Evolutionary conservation across 2,113 vertebrate genomes (phyloP).

Genomic region (Forbesichthys agassizii): DNA sequence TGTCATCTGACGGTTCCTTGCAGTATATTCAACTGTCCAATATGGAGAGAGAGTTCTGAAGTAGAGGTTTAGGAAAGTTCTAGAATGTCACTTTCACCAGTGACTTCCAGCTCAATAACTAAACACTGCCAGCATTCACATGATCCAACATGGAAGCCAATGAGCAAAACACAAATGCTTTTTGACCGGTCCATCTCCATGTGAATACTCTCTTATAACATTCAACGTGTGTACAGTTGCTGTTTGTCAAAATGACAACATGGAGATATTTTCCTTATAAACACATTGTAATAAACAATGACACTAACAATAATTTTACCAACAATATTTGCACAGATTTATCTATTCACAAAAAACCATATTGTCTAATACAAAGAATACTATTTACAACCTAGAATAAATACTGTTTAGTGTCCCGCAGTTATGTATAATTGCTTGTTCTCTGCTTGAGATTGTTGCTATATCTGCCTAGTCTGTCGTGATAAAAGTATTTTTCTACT

Average conservation of each 20-base stretch:
- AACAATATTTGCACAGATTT: slow-evolving; percentile 80
- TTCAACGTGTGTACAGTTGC: slow-evolving; percentile 35
- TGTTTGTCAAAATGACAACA: slow-evolving; percentile 64
- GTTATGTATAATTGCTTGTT: slow-evolving; percentile 55
- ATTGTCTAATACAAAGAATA: slow-evolving; percentile 80
- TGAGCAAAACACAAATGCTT: slow-evolving; percentile 7
- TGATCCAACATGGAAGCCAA: slow-evolving; percentile 49
- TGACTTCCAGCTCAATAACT: slow-evolving; percentile 50
- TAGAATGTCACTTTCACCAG: slow-evolving; percentile 19
- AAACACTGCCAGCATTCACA: slow-evolving; percentile 68
- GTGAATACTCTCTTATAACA: slow-evolving; percentile 43
- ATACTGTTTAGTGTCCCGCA: slow-evolving; percentile 77
- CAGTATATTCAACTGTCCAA: slow-evolving; percentile 25
- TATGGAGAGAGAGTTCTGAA: slow-evolving; percentile 39
- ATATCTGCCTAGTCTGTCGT: slow-evolving; percentile 44
- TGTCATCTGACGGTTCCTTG: slow-evolving; percentile 28
- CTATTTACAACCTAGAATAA: slow-evolving; percentile 93
- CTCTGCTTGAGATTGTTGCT: slow-evolving; percentile 45
- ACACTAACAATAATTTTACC: slow-evolving; percentile 76
- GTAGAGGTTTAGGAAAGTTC: slow-evolving; percentile 35
- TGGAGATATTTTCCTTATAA: slow-evolving; percentile 69
- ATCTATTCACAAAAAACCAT: slow-evolving; percentile 79
- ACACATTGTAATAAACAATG: slow-evolving; percentile 75
- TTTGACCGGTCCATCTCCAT: slow-evolving; percentile 38
- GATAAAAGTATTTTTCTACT: slow-evolving; percentile 28